phyloP scores from a whole-genome alignment of 2,888 invertebrate species.

The Drosophila seclusa region DNA sequence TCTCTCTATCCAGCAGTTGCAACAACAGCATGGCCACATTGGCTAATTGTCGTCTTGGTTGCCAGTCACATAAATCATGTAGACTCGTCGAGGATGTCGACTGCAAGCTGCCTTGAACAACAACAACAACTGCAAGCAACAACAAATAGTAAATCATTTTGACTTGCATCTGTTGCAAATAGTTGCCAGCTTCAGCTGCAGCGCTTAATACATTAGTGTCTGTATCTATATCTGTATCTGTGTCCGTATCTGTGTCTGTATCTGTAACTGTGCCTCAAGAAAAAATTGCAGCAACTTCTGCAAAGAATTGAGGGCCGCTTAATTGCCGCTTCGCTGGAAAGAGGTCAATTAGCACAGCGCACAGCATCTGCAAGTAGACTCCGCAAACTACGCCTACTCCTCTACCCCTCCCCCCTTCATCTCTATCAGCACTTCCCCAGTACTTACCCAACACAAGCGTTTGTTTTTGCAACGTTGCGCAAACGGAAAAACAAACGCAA shows the following conservation, averaged over 20 bases:
- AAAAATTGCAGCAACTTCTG: constrained; percentile 29
- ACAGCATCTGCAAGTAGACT: constrained; percentile 35
- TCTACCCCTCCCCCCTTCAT: not conserved
- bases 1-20: constrained; percentile 57
- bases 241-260: constrained; percentile 8
- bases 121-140: constrained; percentile 22
- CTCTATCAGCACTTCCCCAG: constrained; percentile 15
- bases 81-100: constrained; percentile 70
- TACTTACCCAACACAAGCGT: constrained; percentile 43
- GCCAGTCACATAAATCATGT: constrained; percentile 69
- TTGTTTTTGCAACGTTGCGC: constrained; percentile 40
- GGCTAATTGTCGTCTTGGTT: constrained; percentile 70
- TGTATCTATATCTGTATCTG: constrained; percentile 24
- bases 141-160: constrained; percentile 72
- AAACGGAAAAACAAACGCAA: constrained; percentile 22
- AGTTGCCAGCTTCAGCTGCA: constrained; percentile 36
- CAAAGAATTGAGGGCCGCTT: constrained; percentile 70
- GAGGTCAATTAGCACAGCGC: constrained; percentile 76
- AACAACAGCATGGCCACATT: constrained; percentile 50
- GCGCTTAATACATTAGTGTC: constrained; percentile 40
- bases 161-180: constrained; percentile 72
- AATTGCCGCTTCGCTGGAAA: constrained; percentile 80
- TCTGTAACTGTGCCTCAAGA: constrained; percentile 33
- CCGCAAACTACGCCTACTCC: not conserved
- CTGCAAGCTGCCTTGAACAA: constrained; percentile 62